Evolutionary conservation across 2,113 vertebrate species (phyloP).

Genomic region (Felis catus): DNA sequence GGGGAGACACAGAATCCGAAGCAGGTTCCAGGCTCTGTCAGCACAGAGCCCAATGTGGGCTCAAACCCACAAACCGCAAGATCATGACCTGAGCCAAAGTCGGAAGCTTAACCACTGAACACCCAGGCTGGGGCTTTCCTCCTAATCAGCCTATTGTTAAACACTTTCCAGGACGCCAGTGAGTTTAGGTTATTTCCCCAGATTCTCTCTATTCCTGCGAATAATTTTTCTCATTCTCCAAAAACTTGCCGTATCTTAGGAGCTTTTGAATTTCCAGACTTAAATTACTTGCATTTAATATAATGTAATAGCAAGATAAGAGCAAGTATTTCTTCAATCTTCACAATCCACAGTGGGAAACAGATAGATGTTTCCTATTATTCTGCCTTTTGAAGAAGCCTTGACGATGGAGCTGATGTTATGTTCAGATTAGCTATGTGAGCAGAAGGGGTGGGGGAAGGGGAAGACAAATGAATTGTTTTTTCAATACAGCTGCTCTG

Average conservation of each 20-base stretch:
- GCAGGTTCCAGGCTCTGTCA: too few species aligned
- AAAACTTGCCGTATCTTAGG: conserved; percentile 66
- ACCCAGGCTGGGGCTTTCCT: not conserved
- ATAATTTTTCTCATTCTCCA: conserved; percentile 45
- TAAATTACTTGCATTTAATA: conserved; percentile 77
- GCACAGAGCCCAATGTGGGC: too few species aligned
- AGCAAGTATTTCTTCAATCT: conserved; percentile 62
- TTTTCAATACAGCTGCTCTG: conserved; percentile 78
- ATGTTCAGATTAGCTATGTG: conserved; percentile 74
- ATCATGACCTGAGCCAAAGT: too few species aligned
- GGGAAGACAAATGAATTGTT: conserved; percentile 72
- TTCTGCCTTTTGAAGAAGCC: conserved; percentile 62
- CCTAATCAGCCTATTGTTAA: not conserved
- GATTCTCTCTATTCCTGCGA: not conserved
- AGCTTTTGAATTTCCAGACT: conserved; percentile 53
- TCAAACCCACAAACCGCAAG: too few species aligned
- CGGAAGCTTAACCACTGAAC: too few species aligned
- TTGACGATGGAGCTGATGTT: conserved; percentile 48
- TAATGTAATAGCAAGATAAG: conserved; percentile 40
- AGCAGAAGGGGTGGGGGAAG: conserved; percentile 27
- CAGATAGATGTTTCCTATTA: conserved; percentile 73
- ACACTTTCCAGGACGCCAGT: not conserved
- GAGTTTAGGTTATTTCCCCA: not conserved
- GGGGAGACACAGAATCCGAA: too few species aligned
- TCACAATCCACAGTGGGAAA: conserved; percentile 71